phyloP scores from a whole-genome alignment of 2,797 vertebrate species.

The Acanthis flammea region DNA sequence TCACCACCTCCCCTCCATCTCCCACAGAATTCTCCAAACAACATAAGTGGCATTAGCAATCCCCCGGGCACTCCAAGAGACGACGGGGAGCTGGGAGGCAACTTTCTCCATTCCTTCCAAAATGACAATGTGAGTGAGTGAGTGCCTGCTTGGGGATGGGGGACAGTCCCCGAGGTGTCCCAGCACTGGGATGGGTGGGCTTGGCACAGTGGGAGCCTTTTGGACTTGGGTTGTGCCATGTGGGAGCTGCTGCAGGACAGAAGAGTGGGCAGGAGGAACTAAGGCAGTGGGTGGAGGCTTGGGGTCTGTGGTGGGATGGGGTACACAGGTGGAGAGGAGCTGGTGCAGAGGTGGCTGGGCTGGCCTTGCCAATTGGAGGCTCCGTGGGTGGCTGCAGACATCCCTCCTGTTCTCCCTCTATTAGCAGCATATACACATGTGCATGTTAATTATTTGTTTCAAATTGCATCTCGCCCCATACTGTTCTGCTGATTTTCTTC shows the following conservation, averaged over 20 bases:
- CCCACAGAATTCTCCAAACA: slow-evolving; percentile 97
- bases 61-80: slow-evolving; percentile 96
- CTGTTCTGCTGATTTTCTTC: slow-evolving; percentile 25
- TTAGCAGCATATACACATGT: not conserved
- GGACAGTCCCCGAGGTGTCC: accelerated
- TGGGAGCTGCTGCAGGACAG: not conserved
- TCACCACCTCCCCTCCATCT: not conserved
- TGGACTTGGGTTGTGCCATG: not conserved
- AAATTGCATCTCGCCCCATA: not conserved
- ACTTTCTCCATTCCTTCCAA: slow-evolving; percentile 99
- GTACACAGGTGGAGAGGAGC: not conserved
- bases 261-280: not conserved
- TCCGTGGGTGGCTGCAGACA: not conserved
- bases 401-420: not conserved
- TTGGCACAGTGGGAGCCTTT: not conserved
- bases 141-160: slow-evolving; percentile 41
- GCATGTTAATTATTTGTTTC: not conserved
- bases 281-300: accelerated
- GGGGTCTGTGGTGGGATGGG: not conserved
- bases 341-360: not conserved
- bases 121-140: slow-evolving; percentile 98
- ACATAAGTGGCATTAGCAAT: slow-evolving; percentile 99
- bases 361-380: accelerated
- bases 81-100: slow-evolving; percentile 95
- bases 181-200: accelerated